Percentiles rank a stretch among this genome's conserved stretches.
Conservation (phyloP, 2,888 invertebrate genomes). For the Rhagium mordax region DNA sequence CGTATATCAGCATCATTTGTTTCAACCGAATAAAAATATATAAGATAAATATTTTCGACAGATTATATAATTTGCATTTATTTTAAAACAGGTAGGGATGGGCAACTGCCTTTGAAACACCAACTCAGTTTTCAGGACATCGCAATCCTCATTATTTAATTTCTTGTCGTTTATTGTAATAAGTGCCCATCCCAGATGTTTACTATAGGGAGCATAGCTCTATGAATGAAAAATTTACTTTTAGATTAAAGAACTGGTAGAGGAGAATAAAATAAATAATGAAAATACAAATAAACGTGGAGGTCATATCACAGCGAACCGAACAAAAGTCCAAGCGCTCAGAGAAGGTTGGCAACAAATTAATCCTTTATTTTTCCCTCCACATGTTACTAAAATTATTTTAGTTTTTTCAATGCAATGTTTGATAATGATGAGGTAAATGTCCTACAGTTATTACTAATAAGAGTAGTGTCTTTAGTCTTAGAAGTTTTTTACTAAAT, state of each 20-base stretch:
- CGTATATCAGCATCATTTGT: too few species aligned
- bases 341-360: conserved; percentile 77
- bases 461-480: background rate
- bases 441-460: conserved; percentile 40
- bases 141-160: too few species aligned
- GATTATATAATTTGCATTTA: too few species aligned
- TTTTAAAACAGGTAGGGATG: too few species aligned
- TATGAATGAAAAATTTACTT: conserved; percentile 32
- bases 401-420: conserved; percentile 79
- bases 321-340: conserved; percentile 70
- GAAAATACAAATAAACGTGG: conserved; percentile 45
- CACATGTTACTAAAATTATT: conserved; percentile 75
- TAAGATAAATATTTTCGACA: too few species aligned
- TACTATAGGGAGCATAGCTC: background rate
- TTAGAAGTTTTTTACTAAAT: conserved; percentile 2
- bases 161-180: background rate
- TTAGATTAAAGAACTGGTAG: conserved; percentile 66
- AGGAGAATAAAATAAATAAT: conserved; percentile 59
- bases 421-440: conserved; percentile 78
- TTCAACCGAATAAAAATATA: too few species aligned
- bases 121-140: too few species aligned
- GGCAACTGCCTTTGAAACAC: too few species aligned
- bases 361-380: conserved; percentile 77
- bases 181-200: background rate
- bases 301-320: conserved; percentile 63